Evolutionary conservation across 2,113 vertebrate species (phyloP).

Genomic region (Pseudorectes ferrugineus): DNA sequence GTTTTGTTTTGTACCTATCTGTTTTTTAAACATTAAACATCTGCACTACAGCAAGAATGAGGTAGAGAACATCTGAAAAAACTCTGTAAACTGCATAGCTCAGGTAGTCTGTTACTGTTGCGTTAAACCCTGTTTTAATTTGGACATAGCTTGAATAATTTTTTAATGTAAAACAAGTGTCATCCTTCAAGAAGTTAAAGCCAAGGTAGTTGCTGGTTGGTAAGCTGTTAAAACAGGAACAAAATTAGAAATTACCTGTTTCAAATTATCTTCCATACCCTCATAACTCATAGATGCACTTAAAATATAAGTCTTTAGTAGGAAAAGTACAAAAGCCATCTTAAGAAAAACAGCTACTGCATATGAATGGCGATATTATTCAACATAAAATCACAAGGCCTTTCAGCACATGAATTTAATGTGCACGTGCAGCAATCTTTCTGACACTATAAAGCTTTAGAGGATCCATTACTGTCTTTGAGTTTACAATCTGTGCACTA

Average conservation of each 20-base stretch:
- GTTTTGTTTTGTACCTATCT: not conserved
- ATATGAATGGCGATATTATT: not conserved
- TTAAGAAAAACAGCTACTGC: not conserved
- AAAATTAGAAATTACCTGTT: not conserved
- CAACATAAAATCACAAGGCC: slow-evolving; percentile 1
- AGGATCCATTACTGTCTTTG: slow-evolving; percentile 5
- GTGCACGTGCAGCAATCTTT: not conserved
- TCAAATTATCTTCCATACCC: not conserved
- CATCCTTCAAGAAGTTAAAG: not conserved
- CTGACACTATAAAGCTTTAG: not conserved
- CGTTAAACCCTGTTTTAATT: not conserved
- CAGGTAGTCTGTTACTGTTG: not conserved
- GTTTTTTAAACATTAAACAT: not conserved
- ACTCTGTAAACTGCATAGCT: not conserved
- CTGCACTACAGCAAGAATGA: not conserved
- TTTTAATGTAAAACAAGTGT: not conserved
- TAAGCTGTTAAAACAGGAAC: not conserved
- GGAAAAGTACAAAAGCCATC: not conserved
- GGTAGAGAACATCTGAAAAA: not conserved
- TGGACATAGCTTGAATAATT: not conserved
- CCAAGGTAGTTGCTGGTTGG: not conserved
- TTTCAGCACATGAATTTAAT: slow-evolving; percentile 14
- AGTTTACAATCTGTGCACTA: slow-evolving; percentile 9
- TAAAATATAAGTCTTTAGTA: not conserved
- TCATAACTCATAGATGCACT: not conserved